Percentiles rank a stretch among this genome's conserved stretches.
These are phyloP conservation scores for Oreotrochilus melanogaster DNA, from an alignment of 2,113 vertebrate genomes.

Conservation along the genomic window DNA sequence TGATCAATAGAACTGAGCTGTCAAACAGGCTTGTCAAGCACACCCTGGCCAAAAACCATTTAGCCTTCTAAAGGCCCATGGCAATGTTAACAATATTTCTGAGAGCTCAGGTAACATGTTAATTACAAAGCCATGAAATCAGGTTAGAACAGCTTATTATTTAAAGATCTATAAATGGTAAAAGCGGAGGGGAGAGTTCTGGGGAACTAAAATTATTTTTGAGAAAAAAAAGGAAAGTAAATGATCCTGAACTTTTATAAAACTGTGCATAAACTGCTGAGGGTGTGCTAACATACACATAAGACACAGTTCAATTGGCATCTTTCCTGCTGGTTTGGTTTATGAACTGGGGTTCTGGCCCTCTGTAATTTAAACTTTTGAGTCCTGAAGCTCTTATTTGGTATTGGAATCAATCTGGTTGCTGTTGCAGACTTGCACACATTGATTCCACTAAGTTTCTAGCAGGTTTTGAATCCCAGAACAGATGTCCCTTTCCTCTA, in stretches of 20 bases:
- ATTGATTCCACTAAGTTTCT: conserved; percentile 29
- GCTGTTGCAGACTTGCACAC: not conserved
- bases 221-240: not conserved
- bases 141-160: not conserved
- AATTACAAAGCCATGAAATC: not conserved
- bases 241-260: not conserved
- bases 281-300: not conserved
- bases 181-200: not conserved
- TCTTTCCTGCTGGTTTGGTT: not conserved
- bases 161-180: not conserved
- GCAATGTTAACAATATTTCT: not conserved
- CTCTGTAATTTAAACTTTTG: not conserved
- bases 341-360: not conserved
- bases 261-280: not conserved
- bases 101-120: not conserved
- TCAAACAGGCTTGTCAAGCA: not conserved
- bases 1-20: not conserved
- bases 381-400: not conserved
- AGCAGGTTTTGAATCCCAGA: conserved; percentile 45
- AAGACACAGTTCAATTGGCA: rapidly evolving
- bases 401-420: not conserved
- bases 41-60: not conserved
- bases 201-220: not conserved
- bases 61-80: not conserved
- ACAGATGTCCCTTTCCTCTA: conserved; percentile 59